A percentile compares a stretch with the other conserved stretches of the same genome.
phyloP scores from a whole-genome alignment of 2,888 invertebrate genomes.

The Halictus quadricinctus region DNA sequence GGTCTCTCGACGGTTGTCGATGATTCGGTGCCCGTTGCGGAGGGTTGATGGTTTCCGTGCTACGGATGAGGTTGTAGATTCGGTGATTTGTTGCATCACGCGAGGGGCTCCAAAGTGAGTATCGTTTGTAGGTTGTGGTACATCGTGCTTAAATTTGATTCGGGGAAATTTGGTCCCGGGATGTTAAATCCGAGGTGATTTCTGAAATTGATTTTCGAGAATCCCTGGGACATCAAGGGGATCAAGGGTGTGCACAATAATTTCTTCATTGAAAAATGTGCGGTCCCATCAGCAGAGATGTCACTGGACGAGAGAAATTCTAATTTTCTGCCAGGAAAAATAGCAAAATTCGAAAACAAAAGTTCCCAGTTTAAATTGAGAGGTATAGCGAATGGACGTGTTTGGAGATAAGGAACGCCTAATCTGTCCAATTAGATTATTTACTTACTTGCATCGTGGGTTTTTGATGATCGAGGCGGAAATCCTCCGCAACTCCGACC shows the following conservation, averaged over 20 bases:
- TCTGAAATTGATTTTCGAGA: too few species aligned
- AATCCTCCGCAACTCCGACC: background rate
- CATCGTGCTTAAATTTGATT: too few species aligned
- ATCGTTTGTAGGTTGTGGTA: background rate
- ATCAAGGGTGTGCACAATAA: too few species aligned
- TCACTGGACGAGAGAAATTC: too few species aligned
- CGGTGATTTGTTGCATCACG: background rate
- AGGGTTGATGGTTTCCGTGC: background rate
- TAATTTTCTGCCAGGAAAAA: background rate
- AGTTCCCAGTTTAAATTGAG: background rate
- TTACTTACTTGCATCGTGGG: slow-evolving; percentile 28
- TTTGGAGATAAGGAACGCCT: background rate
- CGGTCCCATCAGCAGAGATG: too few species aligned
- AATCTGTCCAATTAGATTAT: background rate
- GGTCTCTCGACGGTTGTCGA: background rate
- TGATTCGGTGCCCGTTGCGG: background rate
- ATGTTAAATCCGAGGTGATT: too few species aligned
- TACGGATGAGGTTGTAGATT: background rate
- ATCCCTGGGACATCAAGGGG: too few species aligned
- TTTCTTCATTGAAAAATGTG: background rate
- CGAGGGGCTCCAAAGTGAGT: background rate
- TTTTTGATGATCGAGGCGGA: background rate
- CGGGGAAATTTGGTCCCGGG: too few species aligned
- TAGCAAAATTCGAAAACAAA: background rate
- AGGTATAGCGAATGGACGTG: background rate